Base-by-base conservation (phyloP, 1,140 invertebrate species). In the Euschistus heros region DNA sequence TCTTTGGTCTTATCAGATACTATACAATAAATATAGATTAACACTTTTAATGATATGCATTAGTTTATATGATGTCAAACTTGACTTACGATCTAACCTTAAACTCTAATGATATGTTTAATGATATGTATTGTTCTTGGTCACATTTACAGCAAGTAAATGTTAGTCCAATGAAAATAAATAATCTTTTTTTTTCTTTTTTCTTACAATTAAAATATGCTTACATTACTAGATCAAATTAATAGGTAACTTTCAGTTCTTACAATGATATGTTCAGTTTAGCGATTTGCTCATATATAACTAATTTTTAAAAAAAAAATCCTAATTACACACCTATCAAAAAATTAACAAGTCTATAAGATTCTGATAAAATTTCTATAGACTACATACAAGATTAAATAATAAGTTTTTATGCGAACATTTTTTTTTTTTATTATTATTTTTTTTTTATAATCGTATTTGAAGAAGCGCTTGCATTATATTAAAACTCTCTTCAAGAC, bases 401-500 rank as follows among this genome's bases (percentile, higher is more conserved):
- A 14, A 22, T 54, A 54, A 54, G 8, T 2, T 6, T 17, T 7
- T 7, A 54, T 59, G 55, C 27, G 14, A 4, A 5, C 0, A 4
- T 27, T 33, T 59, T 27, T 15, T 20, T 57, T 59, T 18, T n/a
- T n/a, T n/a, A n/a, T n/a, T n/a, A n/a, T n/a, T n/a, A n/a, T n/a
- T n/a, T n/a, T n/a, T 15, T 20, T 61, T n/a, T 42, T 37, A 42
- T n/a, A 42, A 44, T 44, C 59, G 27, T 20, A 61, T 17, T 44
- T 61, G 59, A 6, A 83, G 76, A 59, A 87, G 77, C 64, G 81
- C 76, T 62, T 83, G 82, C 89, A 96, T 96, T 33, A 86, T 82
- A 71, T 88, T 82, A 62, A 97, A 75, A 71, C 89, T 91, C 68
- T 88, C 86, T 73, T 93, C 86, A 17, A 97, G 75, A 13, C 85